These are phyloP conservation scores for Tricholauxania praeusta DNA, from an alignment of 2,888 invertebrate species.

Conservation along the genomic window DNA sequence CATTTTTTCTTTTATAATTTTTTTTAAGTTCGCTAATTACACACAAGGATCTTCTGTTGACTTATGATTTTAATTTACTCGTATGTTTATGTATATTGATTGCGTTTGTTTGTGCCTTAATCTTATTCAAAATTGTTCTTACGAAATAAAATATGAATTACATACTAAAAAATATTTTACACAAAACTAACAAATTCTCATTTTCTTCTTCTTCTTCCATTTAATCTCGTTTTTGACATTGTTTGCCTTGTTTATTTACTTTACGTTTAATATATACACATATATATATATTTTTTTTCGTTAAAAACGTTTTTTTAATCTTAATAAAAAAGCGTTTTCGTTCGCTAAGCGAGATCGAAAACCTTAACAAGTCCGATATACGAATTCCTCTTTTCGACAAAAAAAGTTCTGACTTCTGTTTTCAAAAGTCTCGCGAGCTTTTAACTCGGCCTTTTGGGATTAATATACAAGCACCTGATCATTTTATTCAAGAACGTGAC, in stretches of 20 bases:
- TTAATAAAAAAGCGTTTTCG: slow-evolving; percentile 66
- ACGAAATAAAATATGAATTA: slow-evolving; percentile 23
- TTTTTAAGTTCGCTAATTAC: slow-evolving; percentile 26
- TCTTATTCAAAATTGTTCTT: slow-evolving; percentile 25
- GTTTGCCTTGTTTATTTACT: slow-evolving; percentile 36
- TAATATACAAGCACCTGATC: slow-evolving; percentile 53
- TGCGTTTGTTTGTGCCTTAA: slow-evolving; percentile 28
- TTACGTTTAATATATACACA: no score
- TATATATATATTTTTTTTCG: slow-evolving; percentile 32
- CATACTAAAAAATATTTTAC: slow-evolving; percentile 4
- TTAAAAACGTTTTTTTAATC: slow-evolving; percentile 23
- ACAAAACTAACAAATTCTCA: slow-evolving; percentile 30
- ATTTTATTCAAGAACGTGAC: slow-evolving; percentile 53
- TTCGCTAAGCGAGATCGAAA: slow-evolving; percentile 71
- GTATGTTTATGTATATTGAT: background rate
- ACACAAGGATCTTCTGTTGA: slow-evolving; percentile 31
- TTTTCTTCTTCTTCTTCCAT: slow-evolving; percentile 26
- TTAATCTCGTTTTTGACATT: slow-evolving; percentile 43
- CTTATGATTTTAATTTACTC: slow-evolving; percentile 16
- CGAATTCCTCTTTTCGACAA: slow-evolving; percentile 79
- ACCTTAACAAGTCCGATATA: slow-evolving; percentile 66
- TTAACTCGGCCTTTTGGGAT: slow-evolving; percentile 72
- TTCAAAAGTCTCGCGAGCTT: slow-evolving; percentile 78
- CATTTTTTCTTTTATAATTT: background rate
- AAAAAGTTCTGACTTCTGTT: slow-evolving; percentile 80